Base-by-base conservation (phyloP, 2,797 vertebrate species). In the Chaetophractus vellerosus region DNA sequence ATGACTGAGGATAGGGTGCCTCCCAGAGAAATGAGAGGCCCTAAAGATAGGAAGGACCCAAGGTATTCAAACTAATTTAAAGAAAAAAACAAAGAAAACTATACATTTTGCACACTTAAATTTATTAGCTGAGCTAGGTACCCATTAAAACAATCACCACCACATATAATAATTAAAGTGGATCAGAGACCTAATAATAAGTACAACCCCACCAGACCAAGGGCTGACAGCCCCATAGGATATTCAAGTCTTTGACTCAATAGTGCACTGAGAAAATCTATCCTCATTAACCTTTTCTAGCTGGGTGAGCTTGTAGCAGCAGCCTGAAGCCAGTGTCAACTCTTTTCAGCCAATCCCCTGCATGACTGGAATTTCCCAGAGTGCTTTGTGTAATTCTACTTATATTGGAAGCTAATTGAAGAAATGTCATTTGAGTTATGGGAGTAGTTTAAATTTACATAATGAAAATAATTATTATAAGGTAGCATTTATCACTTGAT, bases 331-430 rank as follows among this genome's bases (percentile, higher is more conserved):
- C 57, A 48, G 19, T 59, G 76, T 88, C 63, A 91, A 84, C 33
- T 31, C 33, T 15, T 82, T 83, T 75, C 50, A 85, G 72, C 11
- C 33, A 50, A 19, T 18, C 26, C 9, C 52, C 15, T 55, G 52
- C n/a, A 23, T 79, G 52, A 95, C 41, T 81, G 50, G 75, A 94
- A 91, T 88, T 93, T 96, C 52, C 84, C 84, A 95, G 50, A 86
- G 45, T 71, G 28, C 80, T 91, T 90, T 91, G 33, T 79, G 68
- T 7, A 84, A 93, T 68, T 68, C 41, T 90, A 92, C 41, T 76
- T 66, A 84, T 45, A 94, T 71, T 93, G 31, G 87, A 76, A 93
- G 16, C 69, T 48, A 89, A 88, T 41, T 61, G 31, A 93, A 86
- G 18, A 93, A 94, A 82, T 95, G 68, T 57, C 74, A 31, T 68